phyloP scores from a whole-genome alignment of 2,888 invertebrate species.

The Rhagophthalmus giganteus region DNA sequence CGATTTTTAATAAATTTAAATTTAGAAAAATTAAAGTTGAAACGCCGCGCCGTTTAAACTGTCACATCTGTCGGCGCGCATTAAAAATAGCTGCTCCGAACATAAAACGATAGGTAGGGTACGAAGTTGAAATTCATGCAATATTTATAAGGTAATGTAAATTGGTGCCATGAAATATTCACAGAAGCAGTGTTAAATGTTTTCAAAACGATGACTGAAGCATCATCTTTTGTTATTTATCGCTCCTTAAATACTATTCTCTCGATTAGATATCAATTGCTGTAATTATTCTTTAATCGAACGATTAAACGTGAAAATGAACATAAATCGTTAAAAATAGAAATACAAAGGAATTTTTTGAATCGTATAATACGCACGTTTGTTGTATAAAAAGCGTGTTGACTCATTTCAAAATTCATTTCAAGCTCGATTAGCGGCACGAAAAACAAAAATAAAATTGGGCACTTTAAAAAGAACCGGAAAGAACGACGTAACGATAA shows the following conservation, averaged over 20 bases:
- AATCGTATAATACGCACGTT: no score
- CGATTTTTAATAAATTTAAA: not conserved
- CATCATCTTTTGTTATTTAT: slow-evolving; percentile 6
- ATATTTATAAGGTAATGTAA: slow-evolving; percentile 22
- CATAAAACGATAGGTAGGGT: slow-evolving; percentile 8
- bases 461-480: no score
- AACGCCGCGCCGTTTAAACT: not conserved
- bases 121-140: slow-evolving; percentile 16
- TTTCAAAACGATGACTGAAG: slow-evolving; percentile 5
- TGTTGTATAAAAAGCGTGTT: no score
- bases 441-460: no score
- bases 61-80: not conserved
- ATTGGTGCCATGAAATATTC: slow-evolving; percentile 23
- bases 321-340: no score
- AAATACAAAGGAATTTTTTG: no score
- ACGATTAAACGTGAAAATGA: no score
- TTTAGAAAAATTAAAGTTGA: not conserved
- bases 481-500: no score
- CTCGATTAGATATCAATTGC: no score
- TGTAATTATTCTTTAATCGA: no score
- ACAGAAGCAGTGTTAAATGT: slow-evolving; percentile 9
- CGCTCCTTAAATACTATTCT: slow-evolving; percentile 1
- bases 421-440: no score
- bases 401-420: no score
- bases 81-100: slow-evolving; percentile 8